These are phyloP conservation scores for Mythimna albipuncta DNA, from an alignment of 2,888 invertebrate species.

Conservation along the genomic window DNA sequence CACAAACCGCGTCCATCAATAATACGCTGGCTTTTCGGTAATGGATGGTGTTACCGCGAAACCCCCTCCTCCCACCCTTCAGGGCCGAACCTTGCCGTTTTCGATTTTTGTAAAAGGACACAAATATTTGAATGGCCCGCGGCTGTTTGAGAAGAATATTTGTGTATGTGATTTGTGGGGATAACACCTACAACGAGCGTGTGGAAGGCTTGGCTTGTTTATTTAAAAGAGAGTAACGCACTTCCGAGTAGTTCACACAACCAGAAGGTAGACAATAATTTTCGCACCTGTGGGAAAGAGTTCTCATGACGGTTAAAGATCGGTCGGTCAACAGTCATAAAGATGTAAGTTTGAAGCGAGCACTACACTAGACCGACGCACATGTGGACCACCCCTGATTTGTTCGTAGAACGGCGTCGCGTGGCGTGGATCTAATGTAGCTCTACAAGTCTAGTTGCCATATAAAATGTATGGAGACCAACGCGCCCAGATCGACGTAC, in stretches of 20 bases:
- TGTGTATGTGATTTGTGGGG: conserved; percentile 54
- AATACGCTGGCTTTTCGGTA: conserved; percentile 49
- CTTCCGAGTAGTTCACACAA: conserved; percentile 8
- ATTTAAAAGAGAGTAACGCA: conserved; percentile 28
- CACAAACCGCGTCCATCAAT: conserved; percentile 53
- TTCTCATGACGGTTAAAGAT: neutral
- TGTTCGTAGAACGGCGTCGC: too few relatives aligned
- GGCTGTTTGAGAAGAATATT: conserved; percentile 52
- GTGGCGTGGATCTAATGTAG: too few relatives aligned
- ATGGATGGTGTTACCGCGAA: conserved; percentile 44
- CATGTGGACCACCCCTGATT: too few relatives aligned
- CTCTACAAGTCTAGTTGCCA: too few relatives aligned
- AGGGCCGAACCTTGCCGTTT: conserved; percentile 9
- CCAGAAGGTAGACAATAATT: neutral
- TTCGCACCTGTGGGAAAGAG: neutral
- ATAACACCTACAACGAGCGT: conserved; percentile 32
- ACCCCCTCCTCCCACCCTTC: conserved; percentile 8
- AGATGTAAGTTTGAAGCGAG: too few relatives aligned
- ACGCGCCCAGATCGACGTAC: too few relatives aligned
- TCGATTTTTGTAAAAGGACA: conserved; percentile 42
- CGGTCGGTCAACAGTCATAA: too few relatives aligned
- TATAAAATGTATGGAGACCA: too few relatives aligned
- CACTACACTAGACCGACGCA: too few relatives aligned
- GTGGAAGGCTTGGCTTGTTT: conserved; percentile 29
- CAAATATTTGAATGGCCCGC: conserved; percentile 45